Base-by-base conservation (phyloP, 2,888 invertebrate genomes). In the Amblyteles armatorius region DNA sequence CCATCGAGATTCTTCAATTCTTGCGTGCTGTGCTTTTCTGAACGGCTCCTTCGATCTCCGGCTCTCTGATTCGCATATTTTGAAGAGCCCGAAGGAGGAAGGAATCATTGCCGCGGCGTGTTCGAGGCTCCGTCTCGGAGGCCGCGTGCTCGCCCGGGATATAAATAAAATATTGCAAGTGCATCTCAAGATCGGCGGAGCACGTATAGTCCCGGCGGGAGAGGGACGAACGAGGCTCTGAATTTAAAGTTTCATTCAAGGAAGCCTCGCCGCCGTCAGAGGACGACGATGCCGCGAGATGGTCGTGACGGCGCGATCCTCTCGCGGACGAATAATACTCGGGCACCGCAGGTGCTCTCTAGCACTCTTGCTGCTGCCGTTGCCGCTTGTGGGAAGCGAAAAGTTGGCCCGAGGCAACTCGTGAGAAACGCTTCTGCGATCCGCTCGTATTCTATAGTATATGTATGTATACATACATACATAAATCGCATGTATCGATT, bases 211-310 rank as follows among this genome's bases (percentile, higher is more conserved):
- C 57, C 57, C 40, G 7, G 65, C 55, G 7, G 68, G 33, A 33
- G 67, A 16, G 60, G 52, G 71, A 36, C 22, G 44, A 60, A 57
- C 48, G 76, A 82, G 78, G 50, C 82, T 69, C 78, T 85, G 84
- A 85, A 85, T 85, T 85, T 79, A 79, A 85, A 85, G 82, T 85
- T 79, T 76, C 84, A 85, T 85, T 82, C 76, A 85, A 79, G 74
- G 79, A 82, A 82, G 74, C 65, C 19, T 52, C 82, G 84, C 65
- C 71, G 74, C 26, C 69, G 69, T 85, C 76, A 65, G 36, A 40
- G 73, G 69, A 60, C 40, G 63, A 80, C 29, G 11, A 71, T 33
- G 79, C 63, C 50, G 78, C 60, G 48, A 48, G 76, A 63, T 16
- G 52, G 76, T 82, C 82, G 82, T 82, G 82, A 82, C 82, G 82